Conservation (phyloP, 35 echinoderm and acorn worm species). For the Stichopus chloronotus region DNA sequence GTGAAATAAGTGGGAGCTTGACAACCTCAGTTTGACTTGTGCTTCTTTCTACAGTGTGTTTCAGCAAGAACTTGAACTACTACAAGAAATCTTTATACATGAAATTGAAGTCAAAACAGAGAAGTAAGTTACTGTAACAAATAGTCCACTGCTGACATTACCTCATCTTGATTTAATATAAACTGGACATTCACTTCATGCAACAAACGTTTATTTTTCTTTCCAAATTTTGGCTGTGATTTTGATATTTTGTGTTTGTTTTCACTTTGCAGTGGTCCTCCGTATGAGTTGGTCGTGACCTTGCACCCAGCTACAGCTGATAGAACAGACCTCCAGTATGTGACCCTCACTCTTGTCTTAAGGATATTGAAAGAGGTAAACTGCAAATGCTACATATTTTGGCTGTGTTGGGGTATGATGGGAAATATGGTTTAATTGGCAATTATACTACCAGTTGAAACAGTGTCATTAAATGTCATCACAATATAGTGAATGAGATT, state of each 20-base stretch:
- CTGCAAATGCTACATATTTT: background rate
- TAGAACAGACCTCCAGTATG: slow-evolving; percentile 79
- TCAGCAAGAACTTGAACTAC: slow-evolving; percentile 34
- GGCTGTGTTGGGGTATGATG: background rate
- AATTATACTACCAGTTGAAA: background rate
- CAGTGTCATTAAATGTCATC: background rate
- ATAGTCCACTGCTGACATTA: background rate
- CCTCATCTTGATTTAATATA: background rate
- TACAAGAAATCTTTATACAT: slow-evolving; percentile 47
- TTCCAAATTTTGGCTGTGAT: background rate
- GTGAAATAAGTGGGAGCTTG: background rate
- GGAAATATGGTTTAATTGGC: background rate
- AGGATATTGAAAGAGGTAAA: slow-evolving; percentile 63
- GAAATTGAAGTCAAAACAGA: slow-evolving; percentile 27
- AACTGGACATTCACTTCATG: background rate
- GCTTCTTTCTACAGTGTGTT: background rate
- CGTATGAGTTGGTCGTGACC: slow-evolving; percentile 42
- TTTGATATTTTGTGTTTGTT: background rate
- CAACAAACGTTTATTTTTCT: background rate
- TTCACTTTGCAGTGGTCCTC: slow-evolving; percentile 38
- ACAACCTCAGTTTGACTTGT: background rate
- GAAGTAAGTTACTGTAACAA: background rate
- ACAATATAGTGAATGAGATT: background rate
- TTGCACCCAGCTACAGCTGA: slow-evolving; percentile 87
- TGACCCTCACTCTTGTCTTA: slow-evolving; percentile 75